Conservation (phyloP, 2,888 invertebrate species). For the Priocnemis perturbator region DNA sequence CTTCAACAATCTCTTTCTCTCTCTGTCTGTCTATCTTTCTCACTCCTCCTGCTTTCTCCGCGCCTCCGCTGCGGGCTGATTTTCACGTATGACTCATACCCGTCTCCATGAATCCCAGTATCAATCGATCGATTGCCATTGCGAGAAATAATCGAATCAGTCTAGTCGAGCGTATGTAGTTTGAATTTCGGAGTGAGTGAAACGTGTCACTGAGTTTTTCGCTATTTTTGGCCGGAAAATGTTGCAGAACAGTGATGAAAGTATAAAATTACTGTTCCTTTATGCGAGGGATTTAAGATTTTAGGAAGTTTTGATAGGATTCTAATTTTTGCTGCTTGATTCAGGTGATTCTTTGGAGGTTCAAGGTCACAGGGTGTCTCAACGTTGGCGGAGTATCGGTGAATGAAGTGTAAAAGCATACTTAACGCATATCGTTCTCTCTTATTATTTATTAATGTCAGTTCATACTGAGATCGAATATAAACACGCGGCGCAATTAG, state of each 20-base stretch:
- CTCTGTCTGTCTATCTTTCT: background rate
- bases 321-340: no score
- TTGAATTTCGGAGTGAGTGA: background rate
- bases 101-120: background rate
- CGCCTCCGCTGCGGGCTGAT: background rate
- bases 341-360: no score
- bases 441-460: slow-evolving; percentile 42
- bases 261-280: no score
- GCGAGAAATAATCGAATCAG: background rate
- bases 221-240: no score
- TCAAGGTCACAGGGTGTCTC: no score
- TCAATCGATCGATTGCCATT: background rate
- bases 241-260: no score
- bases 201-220: background rate
- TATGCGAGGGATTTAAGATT: no score
- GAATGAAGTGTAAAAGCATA: no score
- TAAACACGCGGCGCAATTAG: slow-evolving; percentile 26
- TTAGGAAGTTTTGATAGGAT: no score
- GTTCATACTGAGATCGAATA: slow-evolving; percentile 40
- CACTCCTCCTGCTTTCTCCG: background rate
- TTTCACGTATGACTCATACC: background rate
- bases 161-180: no score
- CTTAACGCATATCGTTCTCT: background rate
- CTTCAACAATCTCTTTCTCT: background rate
- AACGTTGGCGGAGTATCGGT: no score